Conservation (phyloP, 2,113 vertebrate genomes). For the Rousettus leschenaultii region DNA sequence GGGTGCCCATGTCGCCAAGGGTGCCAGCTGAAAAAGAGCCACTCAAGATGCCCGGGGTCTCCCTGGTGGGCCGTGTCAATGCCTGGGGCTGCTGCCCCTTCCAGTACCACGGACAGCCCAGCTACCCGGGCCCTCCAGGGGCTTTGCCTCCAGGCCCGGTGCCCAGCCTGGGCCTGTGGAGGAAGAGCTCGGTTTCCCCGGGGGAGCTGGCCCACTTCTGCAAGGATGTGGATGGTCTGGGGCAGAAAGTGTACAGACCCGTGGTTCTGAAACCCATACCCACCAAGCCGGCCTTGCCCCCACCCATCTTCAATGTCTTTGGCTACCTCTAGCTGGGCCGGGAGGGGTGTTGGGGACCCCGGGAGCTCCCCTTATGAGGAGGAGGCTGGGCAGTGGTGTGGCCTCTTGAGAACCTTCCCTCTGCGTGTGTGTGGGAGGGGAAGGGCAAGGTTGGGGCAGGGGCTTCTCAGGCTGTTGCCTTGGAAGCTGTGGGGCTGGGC, state of each 20-base stretch:
- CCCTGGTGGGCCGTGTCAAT: constrained; percentile 79
- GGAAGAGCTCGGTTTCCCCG: constrained; percentile 78
- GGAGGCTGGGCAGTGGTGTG: background rate
- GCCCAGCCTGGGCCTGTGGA: constrained; percentile 86
- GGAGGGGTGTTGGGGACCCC: background rate
- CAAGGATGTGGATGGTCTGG: constrained; percentile 71
- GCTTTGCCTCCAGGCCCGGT: constrained; percentile 81
- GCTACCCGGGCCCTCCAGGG: constrained; percentile 85
- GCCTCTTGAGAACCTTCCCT: background rate
- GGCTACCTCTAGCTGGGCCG: constrained; percentile 88
- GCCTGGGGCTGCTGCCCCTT: constrained; percentile 92
- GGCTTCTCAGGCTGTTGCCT: background rate
- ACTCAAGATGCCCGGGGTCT: constrained; percentile 79
- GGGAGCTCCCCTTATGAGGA: background rate
- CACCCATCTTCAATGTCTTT: constrained; percentile 93
- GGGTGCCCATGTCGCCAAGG: constrained; percentile 7
- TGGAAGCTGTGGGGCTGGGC: constrained; percentile 5
- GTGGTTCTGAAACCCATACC: constrained; percentile 98
- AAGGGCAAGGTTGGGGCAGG: background rate
- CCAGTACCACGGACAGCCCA: constrained; percentile 90
- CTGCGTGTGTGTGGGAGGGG: background rate
- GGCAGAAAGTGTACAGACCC: constrained; percentile 87
- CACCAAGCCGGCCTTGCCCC: constrained; percentile 89
- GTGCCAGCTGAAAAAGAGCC: constrained; percentile 80
- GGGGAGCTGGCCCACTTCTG: constrained; percentile 82